Evolutionary conservation across 2,797 vertebrate species (phyloP).

Genomic region (Mormyrops boulengeri): DNA sequence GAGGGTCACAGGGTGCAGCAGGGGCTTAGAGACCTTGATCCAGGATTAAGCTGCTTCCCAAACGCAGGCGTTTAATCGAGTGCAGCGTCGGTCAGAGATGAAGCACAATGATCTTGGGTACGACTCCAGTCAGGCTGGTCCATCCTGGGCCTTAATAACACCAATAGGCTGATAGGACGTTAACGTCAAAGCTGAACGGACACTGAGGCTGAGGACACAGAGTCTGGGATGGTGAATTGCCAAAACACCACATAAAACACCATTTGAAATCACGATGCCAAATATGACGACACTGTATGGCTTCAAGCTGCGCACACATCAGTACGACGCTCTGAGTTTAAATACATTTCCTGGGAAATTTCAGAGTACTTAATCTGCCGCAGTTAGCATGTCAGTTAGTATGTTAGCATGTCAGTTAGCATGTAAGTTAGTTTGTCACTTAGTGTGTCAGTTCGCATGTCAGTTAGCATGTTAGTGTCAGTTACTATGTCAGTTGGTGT

Average conservation of each 20-base stretch:
- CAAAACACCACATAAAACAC: background rate
- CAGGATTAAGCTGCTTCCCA: background rate
- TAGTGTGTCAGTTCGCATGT: too few relatives aligned
- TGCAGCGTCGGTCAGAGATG: background rate
- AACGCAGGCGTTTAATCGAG: constrained; percentile 1
- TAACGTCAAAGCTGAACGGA: background rate
- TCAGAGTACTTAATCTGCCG: background rate
- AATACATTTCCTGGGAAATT: background rate
- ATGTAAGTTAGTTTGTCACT: too few relatives aligned
- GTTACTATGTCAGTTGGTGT: too few relatives aligned
- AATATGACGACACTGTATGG: background rate
- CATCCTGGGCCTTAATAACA: background rate
- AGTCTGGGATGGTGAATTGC: background rate
- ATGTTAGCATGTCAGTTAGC: background rate
- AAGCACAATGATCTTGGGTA: background rate
- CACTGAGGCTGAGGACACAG: background rate
- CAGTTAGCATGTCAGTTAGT: background rate
- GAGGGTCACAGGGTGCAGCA: background rate
- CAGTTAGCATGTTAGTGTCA: too few relatives aligned
- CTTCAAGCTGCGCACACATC: background rate
- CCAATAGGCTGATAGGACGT: background rate
- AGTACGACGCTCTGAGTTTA: background rate
- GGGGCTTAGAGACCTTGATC: background rate
- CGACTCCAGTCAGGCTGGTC: background rate
- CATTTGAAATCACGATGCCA: background rate